These are phyloP conservation scores for Campoplex nolae DNA, from an alignment of 2,888 invertebrate genomes.

Conservation along the genomic window DNA sequence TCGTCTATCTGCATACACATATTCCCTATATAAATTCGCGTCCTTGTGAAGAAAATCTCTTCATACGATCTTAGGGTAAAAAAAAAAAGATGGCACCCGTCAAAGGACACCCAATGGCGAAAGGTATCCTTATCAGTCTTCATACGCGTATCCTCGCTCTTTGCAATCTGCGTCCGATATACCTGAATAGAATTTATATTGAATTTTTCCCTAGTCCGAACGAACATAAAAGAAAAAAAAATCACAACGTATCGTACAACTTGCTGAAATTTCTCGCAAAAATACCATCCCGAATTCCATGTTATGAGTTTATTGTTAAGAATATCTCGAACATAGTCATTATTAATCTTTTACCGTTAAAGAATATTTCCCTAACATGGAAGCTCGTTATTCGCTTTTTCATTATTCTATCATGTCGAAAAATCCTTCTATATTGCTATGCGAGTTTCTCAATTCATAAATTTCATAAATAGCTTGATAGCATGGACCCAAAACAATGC, in stretches of 20 bases:
- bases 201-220: constrained; percentile 42
- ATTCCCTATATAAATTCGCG: constrained; percentile 54
- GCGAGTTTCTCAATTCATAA: not conserved
- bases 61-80: constrained; percentile 5
- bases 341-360: not conserved
- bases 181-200: constrained; percentile 52
- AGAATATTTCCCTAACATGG: not conserved
- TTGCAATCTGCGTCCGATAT: constrained; percentile 39
- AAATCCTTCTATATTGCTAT: not conserved
- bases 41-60: constrained; percentile 29
- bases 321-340: not conserved
- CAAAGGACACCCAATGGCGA: constrained; percentile 29
- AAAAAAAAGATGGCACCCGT: constrained; percentile 10
- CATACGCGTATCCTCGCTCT: constrained; percentile 30
- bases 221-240: constrained; percentile 12
- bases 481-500: not conserved
- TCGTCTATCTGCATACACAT: constrained; percentile 47
- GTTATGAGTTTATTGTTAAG: not conserved
- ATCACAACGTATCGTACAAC: constrained; percentile 24
- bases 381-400: not conserved
- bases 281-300: constrained; percentile 13
- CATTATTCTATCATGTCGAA: not conserved
- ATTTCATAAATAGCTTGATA: not conserved
- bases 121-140: constrained; percentile 35
- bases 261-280: constrained; percentile 15